phyloP scores from a whole-genome alignment of 2,888 invertebrate genomes.

The Malthinus seriepunctatus region DNA sequence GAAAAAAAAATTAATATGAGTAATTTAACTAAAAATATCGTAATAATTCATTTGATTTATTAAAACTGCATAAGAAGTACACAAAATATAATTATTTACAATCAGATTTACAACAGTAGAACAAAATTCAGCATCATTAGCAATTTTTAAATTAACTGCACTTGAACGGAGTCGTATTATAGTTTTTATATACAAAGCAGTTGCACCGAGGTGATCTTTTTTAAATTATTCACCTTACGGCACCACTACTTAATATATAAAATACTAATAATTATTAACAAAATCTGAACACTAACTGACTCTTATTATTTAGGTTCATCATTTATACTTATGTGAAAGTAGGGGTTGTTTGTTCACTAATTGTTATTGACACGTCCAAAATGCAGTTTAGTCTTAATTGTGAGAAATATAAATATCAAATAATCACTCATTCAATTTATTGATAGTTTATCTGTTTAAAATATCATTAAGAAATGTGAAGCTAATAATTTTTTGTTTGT shows the following conservation, averaged over 20 bases:
- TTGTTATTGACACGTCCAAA: too few relatives aligned
- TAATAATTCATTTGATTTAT: slow-evolving; percentile 2
- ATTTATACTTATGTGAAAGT: slow-evolving; percentile 7
- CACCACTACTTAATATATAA: slow-evolving; percentile 60
- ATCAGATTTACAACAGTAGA: neutral
- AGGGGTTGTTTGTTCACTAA: slow-evolving; percentile 2
- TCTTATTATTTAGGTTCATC: neutral
- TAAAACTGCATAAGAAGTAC: neutral
- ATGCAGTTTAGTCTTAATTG: too few relatives aligned
- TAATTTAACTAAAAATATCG: neutral
- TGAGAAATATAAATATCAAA: too few relatives aligned
- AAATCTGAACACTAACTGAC: slow-evolving; percentile 1
- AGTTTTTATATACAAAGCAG: slow-evolving; percentile 37
- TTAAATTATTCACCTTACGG: slow-evolving; percentile 56
- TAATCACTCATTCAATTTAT: too few relatives aligned
- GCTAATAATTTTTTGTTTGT: too few relatives aligned
- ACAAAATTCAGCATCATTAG: neutral
- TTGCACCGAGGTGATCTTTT: slow-evolving; percentile 39
- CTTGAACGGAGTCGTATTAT: neutral
- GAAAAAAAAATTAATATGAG: neutral
- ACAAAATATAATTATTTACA: neutral
- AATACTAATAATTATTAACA: slow-evolving; percentile 11
- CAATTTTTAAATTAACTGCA: neutral
- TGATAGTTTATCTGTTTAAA: too few relatives aligned
- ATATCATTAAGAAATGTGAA: too few relatives aligned